Base-by-base conservation (phyloP, 2,888 invertebrate species). In the Amphipoea oculea region DNA sequence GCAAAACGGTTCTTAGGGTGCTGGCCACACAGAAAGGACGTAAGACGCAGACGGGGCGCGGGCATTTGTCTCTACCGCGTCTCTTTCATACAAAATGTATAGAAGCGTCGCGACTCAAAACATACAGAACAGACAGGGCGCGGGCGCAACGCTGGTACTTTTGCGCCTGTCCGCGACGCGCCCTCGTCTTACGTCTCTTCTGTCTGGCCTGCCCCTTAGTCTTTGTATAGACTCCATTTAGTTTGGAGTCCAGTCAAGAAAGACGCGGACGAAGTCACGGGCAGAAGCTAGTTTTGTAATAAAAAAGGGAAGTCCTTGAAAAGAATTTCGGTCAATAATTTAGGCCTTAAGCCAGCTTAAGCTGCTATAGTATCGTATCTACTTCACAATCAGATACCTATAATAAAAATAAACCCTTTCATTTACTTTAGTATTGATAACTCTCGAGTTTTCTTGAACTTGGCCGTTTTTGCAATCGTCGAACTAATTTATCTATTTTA, bases 401-500 rank as follows among this genome's bases (percentile, higher is more conserved):
- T 9, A 65, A 65, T 36, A 23, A 17, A 17, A 63, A 11, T 17
- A 45, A 17, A 54, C 0, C 7, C 14, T 12, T 81, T 29, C 60
- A n/a, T 65, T 65, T 29, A 14, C 45, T 23, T 42, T 4, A 3
- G n/a, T 45, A 62, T 48, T 57, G 63, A 69, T 66, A 60, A 23
- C 2, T 29, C 2, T 29, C 12, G 12, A 42, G 6, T 62, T 73
- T 54, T 54, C 71, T 73, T 84, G 85, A 86, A 86, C 86, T 84
- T 86, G 81, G 63, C 81, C 78, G 63, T 78, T 76, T 75, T 66
- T 74, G 54, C 76, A 57, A 67, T 57, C 14, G 36, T 20, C 17
- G 7, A 72, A n/a, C 51, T 40, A n/a, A 14, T 63, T 69, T 74
- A 78, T 85, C 82, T 70, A 14, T 62, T 29, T 70, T 48, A 62